These are phyloP conservation scores for Lepidochitona cinerea DNA, from an alignment of 2,888 invertebrate species.

Conservation along the genomic window DNA sequence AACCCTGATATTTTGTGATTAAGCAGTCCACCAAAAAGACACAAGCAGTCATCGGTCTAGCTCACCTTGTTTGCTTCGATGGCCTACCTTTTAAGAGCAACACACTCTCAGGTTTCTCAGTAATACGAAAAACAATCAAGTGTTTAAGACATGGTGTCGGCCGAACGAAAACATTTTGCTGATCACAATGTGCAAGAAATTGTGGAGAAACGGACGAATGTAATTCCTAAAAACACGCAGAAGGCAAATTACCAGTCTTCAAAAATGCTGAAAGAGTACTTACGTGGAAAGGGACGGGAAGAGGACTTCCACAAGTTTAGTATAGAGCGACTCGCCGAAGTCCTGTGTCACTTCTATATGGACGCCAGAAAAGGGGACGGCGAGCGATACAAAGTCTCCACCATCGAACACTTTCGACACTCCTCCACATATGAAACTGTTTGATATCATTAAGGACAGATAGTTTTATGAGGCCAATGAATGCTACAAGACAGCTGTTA, in stretches of 20 bases:
- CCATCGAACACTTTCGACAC: background rate
- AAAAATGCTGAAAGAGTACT: background rate
- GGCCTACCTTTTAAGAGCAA: no score
- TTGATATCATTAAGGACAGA: background rate
- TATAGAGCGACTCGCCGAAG: background rate
- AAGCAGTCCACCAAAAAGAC: no score
- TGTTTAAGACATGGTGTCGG: background rate
- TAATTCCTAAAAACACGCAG: background rate
- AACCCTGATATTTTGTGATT: no score
- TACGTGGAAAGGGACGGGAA: background rate
- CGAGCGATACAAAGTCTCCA: background rate
- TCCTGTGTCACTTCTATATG: background rate
- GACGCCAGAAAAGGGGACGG: background rate
- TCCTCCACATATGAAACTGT: background rate
- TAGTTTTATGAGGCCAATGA: background rate
- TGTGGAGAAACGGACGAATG: background rate
- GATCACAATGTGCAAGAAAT: background rate
- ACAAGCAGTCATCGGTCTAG: no score
- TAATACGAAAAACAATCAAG: no score
- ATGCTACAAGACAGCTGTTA: background rate
- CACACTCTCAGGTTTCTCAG: no score
- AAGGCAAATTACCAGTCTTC: background rate
- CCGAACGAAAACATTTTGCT: background rate
- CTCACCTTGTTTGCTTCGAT: no score
- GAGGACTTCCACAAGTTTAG: background rate